Evolutionary conservation across 2,113 vertebrate genomes (phyloP), one percentile per base, ranked within the genome.

Genomic region (Coryphaenoides rupestris): DNA sequence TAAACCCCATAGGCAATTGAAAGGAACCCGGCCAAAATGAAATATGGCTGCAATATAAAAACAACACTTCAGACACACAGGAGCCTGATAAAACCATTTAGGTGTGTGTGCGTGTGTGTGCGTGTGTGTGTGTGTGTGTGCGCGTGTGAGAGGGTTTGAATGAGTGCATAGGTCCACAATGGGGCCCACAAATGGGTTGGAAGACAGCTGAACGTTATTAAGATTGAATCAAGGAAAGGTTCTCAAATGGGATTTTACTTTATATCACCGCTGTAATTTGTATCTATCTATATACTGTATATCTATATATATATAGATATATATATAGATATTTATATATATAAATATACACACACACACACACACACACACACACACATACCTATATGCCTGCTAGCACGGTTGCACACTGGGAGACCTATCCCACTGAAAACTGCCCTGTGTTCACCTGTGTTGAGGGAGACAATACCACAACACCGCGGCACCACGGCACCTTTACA

Each of bases 21-120:
- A 84, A 85, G 76, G 88, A 89, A 91, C 77, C 90, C 86, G 91
- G 88, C 75, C 90, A 89, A 89, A 88, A 87, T 91, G 89, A 92
- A 91, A 88, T 89, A 91, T 89, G 85, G 77, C 83, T 86, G 84
- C 85, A 91, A 91, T 91, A 92, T 89, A 89, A 88, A 86, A 88
- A 88, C 85, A 88, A 83, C 83, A 85, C 33, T 84, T 88, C 85
- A 87, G 84, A 88, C 83, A 79, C 86, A 86, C 78, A 74, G 65
- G 65, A 71, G 77, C 80, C 47, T 76, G 84, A 89, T 87, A 77
- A 87, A 73, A 77, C 3, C 22, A 24, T 26, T 15, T 26, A 16
- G 63, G 40, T 59, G 80, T 70, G 68, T 73, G 74, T 47, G 61
- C 53, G 28, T 70, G 65, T 71, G 66, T 68, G 78, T 76, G 79